Evolutionary conservation across 2,113 vertebrate species (phyloP), one percentile per base, ranked within the genome.

Genomic region (Saccopteryx bilineata): DNA sequence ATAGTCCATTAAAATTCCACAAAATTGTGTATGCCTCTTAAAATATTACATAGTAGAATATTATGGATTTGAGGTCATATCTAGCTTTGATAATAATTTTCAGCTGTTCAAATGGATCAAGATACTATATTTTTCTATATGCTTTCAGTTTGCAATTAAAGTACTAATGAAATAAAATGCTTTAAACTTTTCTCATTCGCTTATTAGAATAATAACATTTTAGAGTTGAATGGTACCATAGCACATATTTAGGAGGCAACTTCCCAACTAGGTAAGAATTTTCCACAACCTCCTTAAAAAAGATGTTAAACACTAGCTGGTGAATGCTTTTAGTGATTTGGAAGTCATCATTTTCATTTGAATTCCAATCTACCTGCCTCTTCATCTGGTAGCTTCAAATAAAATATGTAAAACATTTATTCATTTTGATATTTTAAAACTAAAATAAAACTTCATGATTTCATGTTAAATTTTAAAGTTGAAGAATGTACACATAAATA

Each of bases 391-490:
- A 65, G 48, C 85, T 79, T 89, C 54, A 31, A 88, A 76, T 80
- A 78, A 89, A 68, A 90, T 33, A n/a, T 0, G 0, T 18, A 50
- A 10, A 0, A 26, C 0, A 60, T 0, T 56, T 0, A 79, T 10
- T 54, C 83, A 54, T n/a, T 31, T 28, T 52, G n/a, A 58, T 0
- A 9, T 7, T 61, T 8, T 0, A 76, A 50, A 63, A 54, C 60
- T 74, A 91, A 74, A 81, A 48, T 19, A 58, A 79, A 79, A n/a
- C 19, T 17, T 58, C n/a, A 11, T 60, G 15, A 3, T 21, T 71
- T 9, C 48, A 88, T 84, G 23, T 11, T 90, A 60, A 94, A 31
- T 69, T 63, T 97, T 82, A 60, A 83, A 92, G 46, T 65, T 46
- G 50, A 65, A 76, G 13, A 61, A 79, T 84, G 17, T 26, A 39